phyloP scores from a whole-genome alignment of 37 sponge, comb jelly and placozoan genomes.

The Spongilla lacustris region DNA sequence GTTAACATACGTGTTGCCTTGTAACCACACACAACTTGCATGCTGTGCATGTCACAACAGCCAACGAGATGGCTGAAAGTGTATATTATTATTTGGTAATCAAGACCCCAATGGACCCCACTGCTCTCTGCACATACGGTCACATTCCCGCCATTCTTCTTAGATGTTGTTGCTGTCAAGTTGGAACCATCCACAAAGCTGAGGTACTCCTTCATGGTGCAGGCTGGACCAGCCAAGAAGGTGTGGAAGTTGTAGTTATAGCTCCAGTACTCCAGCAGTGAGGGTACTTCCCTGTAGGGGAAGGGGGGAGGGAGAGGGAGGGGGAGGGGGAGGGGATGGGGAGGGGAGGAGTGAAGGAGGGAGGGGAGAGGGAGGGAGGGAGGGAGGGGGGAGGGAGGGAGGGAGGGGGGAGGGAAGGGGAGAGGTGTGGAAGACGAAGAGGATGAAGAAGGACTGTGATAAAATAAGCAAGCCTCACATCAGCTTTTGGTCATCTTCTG shows the following conservation, averaged over 20 bases:
- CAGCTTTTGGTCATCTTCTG: conserved; percentile 65
- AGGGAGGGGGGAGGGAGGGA: neutral
- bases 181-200: conserved; percentile 81
- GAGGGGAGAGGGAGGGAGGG: neutral
- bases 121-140: neutral
- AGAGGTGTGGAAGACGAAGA: neutral
- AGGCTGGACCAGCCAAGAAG: conserved; percentile 74
- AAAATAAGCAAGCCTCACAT: conserved; percentile 21
- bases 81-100: too few relatives aligned
- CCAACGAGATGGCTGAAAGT: too few relatives aligned
- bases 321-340: too few relatives aligned
- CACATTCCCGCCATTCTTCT: neutral
- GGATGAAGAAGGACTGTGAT: neutral
- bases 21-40: too few relatives aligned
- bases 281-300: conserved; percentile 26
- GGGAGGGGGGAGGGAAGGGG: neutral
- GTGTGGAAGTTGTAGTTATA: conserved; percentile 84
- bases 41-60: too few relatives aligned
- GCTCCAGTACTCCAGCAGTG: conserved; percentile 68
- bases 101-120: too few relatives aligned
- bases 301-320: neutral
- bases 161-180: conserved; percentile 1
- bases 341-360: neutral
- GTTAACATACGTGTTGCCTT: neutral
- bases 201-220: conserved; percentile 60